phyloP scores from a whole-genome alignment of 2,113 vertebrate species.

The Megalops atlanticus region DNA sequence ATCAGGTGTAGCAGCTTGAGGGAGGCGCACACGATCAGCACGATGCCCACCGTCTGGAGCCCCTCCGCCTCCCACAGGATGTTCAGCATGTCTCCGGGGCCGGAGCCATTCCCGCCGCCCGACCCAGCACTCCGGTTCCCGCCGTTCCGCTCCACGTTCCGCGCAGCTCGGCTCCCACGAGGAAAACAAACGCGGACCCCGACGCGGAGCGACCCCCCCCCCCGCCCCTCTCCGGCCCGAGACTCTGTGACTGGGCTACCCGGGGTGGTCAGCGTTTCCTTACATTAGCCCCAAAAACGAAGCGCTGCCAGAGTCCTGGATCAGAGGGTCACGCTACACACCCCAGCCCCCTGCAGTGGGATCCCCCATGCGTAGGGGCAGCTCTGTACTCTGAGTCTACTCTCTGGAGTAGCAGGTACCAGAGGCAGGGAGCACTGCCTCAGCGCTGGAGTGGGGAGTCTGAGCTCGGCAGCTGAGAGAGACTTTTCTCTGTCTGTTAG shows the following conservation, averaged over 20 bases:
- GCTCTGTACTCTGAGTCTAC: background rate
- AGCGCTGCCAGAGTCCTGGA: background rate
- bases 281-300: background rate
- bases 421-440: background rate
- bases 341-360: background rate
- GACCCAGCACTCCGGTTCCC: conserved; percentile 65
- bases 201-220: background rate
- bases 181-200: background rate
- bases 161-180: conserved; percentile 14
- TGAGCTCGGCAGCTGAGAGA: background rate
- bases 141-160: conserved; percentile 63
- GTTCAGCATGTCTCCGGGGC: conserved; percentile 81
- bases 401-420: background rate
- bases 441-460: background rate
- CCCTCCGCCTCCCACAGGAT: conserved; percentile 96
- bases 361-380: background rate
- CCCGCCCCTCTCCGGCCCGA: background rate
- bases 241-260: background rate
- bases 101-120: background rate
- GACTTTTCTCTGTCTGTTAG: conserved; percentile 8
- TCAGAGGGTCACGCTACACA: background rate
- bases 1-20: conserved; percentile 97
- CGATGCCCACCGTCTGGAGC: conserved; percentile 96
- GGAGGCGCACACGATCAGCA: conserved; percentile 93
- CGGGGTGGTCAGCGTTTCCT: background rate